Conservation (phyloP, 2,113 vertebrate genomes). For the Nyctereutes procyonoides region DNA sequence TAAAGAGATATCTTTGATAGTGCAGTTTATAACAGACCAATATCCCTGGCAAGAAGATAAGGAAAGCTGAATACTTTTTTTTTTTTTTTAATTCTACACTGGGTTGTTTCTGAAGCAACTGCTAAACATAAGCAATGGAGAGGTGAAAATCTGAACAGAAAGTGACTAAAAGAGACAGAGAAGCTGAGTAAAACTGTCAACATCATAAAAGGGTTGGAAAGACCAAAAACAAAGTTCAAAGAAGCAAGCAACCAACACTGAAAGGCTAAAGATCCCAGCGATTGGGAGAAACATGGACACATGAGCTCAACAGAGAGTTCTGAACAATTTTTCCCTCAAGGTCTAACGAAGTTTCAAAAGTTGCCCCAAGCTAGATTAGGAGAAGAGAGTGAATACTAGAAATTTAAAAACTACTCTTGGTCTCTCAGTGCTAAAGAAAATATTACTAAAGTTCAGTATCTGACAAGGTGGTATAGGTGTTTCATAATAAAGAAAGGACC, state of each 20-base stretch:
- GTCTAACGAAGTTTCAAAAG: not conserved
- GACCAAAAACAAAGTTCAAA: not conserved
- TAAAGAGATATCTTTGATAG: not conserved
- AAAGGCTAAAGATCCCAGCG: not conserved
- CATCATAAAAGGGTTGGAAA: not conserved
- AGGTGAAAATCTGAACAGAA: not conserved
- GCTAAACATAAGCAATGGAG: not conserved
- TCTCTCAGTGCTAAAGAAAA: not conserved
- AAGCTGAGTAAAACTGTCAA: not conserved
- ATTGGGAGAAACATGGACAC: not conserved
- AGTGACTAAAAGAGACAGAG: not conserved
- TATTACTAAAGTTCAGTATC: not conserved
- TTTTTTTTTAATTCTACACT: not conserved
- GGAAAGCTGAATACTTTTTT: not conserved
- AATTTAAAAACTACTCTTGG: not conserved
- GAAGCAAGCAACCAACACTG: not conserved
- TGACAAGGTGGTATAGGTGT: not conserved
- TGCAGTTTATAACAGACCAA: not conserved
- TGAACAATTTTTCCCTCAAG: not conserved
- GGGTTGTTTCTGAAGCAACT: not conserved
- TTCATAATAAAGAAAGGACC: not conserved
- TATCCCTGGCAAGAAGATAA: not conserved
- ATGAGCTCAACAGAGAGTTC: not conserved
- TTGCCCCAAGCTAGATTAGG: not conserved
- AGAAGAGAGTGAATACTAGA: not conserved